These are phyloP conservation scores for Pristionchus arcanus DNA, from an alignment of 2,888 invertebrate genomes.

Conservation along the genomic window DNA sequence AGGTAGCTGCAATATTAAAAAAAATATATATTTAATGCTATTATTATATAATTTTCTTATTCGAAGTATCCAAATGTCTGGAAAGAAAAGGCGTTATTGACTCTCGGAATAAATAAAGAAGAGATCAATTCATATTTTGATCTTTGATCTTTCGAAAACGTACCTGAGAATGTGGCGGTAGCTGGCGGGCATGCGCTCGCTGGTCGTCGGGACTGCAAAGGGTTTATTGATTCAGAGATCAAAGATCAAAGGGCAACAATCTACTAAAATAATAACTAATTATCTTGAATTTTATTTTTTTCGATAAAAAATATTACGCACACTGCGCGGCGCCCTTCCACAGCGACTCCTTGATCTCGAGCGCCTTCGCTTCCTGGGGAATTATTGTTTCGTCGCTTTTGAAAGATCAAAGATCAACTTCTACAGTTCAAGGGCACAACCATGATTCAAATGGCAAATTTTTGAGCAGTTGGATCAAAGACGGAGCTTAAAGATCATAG, in stretches of 20 bases:
- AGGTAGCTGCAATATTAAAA: no score
- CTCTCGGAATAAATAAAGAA: neutral
- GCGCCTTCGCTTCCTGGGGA: neutral
- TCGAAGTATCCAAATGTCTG: no score
- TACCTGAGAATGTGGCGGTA: neutral
- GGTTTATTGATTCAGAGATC: neutral
- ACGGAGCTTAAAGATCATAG: neutral
- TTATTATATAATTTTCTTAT: no score
- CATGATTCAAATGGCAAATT: no score
- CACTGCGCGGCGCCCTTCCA: constrained; percentile 1
- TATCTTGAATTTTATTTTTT: no score
- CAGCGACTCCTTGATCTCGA: constrained; percentile 26
- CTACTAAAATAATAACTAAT: no score
- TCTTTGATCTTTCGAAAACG: neutral
- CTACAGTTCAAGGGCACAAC: no score
- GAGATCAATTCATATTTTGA: neutral
- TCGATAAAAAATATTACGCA: no score
- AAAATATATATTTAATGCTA: no score
- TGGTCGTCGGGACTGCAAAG: neutral
- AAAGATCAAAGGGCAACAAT: neutral
- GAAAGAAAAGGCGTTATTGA: no score
- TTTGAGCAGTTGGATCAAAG: no score
- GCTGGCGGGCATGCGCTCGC: neutral
- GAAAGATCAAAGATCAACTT: neutral
- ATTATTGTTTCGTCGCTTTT: neutral